phyloP scores from a whole-genome alignment of 2,888 invertebrate species.

The Tenthredo amoena region DNA sequence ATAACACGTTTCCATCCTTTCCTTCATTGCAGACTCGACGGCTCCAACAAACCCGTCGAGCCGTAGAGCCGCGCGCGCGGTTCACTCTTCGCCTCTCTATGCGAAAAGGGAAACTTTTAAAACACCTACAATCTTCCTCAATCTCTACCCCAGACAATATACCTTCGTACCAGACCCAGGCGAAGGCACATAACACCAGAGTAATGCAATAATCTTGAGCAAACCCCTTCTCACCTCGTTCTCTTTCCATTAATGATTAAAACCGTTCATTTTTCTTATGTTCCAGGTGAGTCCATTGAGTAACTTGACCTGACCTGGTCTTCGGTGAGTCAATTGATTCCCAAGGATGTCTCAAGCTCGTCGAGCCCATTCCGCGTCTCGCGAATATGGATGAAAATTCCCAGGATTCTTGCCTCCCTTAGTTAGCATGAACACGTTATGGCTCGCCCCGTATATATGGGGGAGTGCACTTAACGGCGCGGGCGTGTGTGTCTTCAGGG shows the following conservation, averaged over 20 bases:
- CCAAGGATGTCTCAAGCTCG: background rate
- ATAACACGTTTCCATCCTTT: conserved; percentile 59
- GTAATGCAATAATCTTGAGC: background rate
- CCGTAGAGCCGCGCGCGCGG: background rate
- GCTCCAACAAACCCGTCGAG: background rate
- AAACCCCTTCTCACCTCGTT: background rate
- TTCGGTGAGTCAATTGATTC: conserved; percentile 3
- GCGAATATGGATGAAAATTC: background rate
- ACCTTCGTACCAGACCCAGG: background rate
- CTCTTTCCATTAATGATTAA: background rate
- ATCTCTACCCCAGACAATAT: conserved; percentile 27
- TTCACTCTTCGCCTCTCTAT: background rate
- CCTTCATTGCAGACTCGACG: conserved; percentile 13
- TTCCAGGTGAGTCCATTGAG: conserved; percentile 38
- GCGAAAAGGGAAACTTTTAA: conserved; percentile 24
- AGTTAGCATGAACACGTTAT: conserved; percentile 63
- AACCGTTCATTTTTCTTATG: conserved; percentile 3
- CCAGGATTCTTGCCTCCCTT: conserved; percentile 57
- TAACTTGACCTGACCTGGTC: background rate
- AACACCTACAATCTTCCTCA: conserved; percentile 38
- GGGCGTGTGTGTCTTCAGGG: conserved; percentile 59
- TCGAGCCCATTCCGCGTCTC: background rate
- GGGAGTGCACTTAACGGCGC: conserved; percentile 60
- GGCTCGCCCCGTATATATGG: conserved; percentile 54
- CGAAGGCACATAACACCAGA: background rate